phyloP scores from a whole-genome alignment of 2,888 invertebrate genomes.

The Pachymerium ferrugineum region DNA sequence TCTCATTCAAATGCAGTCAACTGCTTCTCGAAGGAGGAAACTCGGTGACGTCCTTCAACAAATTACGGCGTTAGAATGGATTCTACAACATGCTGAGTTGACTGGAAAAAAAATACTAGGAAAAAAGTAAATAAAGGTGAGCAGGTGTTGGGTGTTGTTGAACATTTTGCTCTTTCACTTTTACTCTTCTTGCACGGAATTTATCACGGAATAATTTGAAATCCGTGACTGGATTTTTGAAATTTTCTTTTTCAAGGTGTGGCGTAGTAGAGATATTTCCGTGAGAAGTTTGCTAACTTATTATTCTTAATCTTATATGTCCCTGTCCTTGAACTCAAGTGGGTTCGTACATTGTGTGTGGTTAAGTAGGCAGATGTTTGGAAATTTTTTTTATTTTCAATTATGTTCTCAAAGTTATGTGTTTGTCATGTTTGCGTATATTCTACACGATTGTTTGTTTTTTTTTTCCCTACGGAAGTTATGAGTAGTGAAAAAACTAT shows the following conservation, averaged over 20 bases:
- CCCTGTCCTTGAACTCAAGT: slow-evolving; percentile 9
- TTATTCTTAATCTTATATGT: no score
- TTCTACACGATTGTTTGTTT: neutral
- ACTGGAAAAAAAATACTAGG: neutral
- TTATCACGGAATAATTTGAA: neutral
- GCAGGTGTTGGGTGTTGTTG: neutral
- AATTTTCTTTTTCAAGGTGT: neutral
- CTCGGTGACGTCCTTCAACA: no score
- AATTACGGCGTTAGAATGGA: no score
- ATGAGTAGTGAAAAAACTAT: no score
- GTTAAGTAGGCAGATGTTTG: neutral
- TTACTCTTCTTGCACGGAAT: neutral
- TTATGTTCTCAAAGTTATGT: no score
- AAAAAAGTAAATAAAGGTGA: neutral
- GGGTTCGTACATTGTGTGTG: slow-evolving; percentile 5
- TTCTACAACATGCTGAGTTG: neutral
- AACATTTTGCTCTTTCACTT: neutral
- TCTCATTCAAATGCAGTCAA: slow-evolving; percentile 16
- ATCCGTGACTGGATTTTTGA: slow-evolving; percentile 10
- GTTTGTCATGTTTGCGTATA: no score
- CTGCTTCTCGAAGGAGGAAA: neutral
- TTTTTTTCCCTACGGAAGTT: neutral
- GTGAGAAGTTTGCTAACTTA: slow-evolving; percentile 22
- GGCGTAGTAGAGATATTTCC: slow-evolving; percentile 8
- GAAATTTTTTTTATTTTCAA: neutral